Conservation (phyloP, 1,140 invertebrate genomes). For the Drosophila pruinosa region DNA sequence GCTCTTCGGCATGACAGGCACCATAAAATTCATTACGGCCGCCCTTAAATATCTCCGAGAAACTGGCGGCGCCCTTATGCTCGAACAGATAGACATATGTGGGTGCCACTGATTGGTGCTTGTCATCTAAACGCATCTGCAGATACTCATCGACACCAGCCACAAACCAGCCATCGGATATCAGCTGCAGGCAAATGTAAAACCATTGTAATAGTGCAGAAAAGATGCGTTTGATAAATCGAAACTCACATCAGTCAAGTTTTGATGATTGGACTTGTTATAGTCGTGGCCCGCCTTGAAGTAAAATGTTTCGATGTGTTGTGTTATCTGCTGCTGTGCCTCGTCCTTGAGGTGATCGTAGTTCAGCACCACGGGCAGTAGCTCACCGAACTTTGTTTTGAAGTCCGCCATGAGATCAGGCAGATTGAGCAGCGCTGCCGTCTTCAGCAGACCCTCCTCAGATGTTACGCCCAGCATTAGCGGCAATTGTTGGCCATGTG, state of each 20-base stretch:
- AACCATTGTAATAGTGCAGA: neutral
- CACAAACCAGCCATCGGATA: slow-evolving; percentile 88
- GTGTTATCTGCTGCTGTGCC: slow-evolving; percentile 83
- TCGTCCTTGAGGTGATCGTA: slow-evolving; percentile 85
- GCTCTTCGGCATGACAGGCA: slow-evolving; percentile 89
- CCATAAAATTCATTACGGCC: slow-evolving; percentile 86
- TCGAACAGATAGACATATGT: slow-evolving; percentile 88
- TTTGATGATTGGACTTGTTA: slow-evolving; percentile 83
- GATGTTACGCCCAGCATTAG: slow-evolving; percentile 88
- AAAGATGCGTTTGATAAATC: no score
- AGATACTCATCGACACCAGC: slow-evolving; percentile 85
- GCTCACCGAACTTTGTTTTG: slow-evolving; percentile 84
- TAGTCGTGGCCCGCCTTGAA: slow-evolving; percentile 83
- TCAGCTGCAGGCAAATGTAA: slow-evolving; percentile 84
- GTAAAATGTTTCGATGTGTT: slow-evolving; percentile 86
- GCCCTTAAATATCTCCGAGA: slow-evolving; percentile 87
- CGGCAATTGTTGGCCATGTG: slow-evolving; percentile 85
- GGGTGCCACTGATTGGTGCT: slow-evolving; percentile 83
- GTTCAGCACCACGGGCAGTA: slow-evolving; percentile 86
- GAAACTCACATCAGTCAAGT: slow-evolving; percentile 84
- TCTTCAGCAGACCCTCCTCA: slow-evolving; percentile 87
- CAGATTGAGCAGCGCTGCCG: slow-evolving; percentile 83
- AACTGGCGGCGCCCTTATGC: slow-evolving; percentile 87
- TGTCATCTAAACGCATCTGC: slow-evolving; percentile 83
- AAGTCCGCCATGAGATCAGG: slow-evolving; percentile 84